Evolutionary conservation across 2,113 vertebrate genomes (phyloP).

Genomic region (Isichthys henryi): DNA sequence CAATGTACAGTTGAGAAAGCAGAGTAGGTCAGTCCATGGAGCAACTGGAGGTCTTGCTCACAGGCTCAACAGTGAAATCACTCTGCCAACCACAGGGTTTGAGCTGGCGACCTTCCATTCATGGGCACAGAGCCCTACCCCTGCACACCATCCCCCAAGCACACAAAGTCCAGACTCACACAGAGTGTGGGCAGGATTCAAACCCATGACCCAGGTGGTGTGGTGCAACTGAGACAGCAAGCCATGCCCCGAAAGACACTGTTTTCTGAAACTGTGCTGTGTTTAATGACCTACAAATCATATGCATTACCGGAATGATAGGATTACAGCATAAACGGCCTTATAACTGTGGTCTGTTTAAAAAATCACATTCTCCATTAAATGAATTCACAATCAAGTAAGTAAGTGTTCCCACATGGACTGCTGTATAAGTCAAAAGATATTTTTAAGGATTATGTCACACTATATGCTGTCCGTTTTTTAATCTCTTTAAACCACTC

Average conservation of each 20-base stretch:
- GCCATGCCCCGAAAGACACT: background rate
- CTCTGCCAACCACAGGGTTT: background rate
- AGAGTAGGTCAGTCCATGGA: background rate
- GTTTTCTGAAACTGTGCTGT: background rate
- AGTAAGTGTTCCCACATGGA: background rate
- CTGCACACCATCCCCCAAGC: background rate
- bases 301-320: background rate
- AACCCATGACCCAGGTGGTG: background rate
- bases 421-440: background rate
- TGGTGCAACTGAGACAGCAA: background rate
- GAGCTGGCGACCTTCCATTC: background rate
- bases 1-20: background rate
- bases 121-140: background rate
- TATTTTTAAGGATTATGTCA: background rate
- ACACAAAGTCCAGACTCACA: background rate
- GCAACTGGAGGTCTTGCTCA: background rate
- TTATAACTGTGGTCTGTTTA: background rate
- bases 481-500: slow-evolving; percentile 10
- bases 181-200: background rate
- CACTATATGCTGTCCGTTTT: background rate
- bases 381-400: background rate
- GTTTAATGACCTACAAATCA: background rate
- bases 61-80: background rate
- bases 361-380: background rate
- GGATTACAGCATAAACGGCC: background rate